Conservation (phyloP, 2,888 invertebrate species). For the Tortrix viridana region DNA sequence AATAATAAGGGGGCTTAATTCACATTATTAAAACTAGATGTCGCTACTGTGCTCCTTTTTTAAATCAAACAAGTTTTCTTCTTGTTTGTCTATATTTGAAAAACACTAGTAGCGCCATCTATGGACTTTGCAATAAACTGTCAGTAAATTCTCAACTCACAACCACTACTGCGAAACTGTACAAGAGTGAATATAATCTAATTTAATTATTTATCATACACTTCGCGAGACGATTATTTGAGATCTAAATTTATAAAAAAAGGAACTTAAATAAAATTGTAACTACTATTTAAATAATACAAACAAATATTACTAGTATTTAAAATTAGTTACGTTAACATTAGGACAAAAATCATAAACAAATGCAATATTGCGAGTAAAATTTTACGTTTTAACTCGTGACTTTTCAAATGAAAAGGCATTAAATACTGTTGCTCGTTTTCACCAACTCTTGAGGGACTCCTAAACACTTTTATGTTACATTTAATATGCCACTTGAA, state of each 20-base stretch:
- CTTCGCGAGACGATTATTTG: constrained; percentile 65
- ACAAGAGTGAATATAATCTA: constrained; percentile 41
- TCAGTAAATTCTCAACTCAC: constrained; percentile 56
- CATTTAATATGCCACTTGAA: too few species aligned
- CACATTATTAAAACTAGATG: neutral
- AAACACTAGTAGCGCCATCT: neutral
- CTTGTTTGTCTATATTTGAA: neutral
- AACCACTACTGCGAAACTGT: constrained; percentile 55
- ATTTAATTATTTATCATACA: constrained; percentile 52
- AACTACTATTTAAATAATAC: constrained; percentile 41
- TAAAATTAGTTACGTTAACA: too few species aligned
- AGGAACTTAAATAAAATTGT: constrained; percentile 65
- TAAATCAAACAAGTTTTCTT: too few species aligned
- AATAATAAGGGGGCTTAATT: neutral
- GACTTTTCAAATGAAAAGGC: neutral
- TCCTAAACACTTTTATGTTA: too few species aligned
- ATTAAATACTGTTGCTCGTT: neutral
- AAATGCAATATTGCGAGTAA: constrained; percentile 33
- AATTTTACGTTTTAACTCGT: constrained; percentile 8
- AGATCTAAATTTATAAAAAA: constrained; percentile 64
- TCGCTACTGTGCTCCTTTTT: neutral
- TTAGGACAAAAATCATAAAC: constrained; percentile 16
- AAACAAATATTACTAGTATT: constrained; percentile 20
- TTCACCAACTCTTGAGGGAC: neutral
- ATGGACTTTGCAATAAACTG: constrained; percentile 6